These are phyloP conservation scores for Forbesichthys papilliferus DNA, from an alignment of 2,113 vertebrate species.

Conservation along the genomic window DNA sequence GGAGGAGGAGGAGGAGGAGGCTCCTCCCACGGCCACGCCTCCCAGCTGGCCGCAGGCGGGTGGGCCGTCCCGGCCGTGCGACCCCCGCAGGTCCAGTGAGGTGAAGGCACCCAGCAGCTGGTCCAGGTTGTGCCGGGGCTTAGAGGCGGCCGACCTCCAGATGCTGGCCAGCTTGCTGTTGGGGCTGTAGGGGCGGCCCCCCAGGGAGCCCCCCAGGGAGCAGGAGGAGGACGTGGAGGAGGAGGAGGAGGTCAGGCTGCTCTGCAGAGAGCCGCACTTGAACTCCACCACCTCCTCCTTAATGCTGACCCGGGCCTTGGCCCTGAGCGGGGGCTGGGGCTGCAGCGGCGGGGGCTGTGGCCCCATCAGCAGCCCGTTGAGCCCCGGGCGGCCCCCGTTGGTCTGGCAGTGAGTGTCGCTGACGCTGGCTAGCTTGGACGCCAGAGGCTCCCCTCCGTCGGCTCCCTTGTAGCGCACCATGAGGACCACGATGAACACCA, in stretches of 20 bases:
- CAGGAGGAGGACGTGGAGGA: slow-evolving; percentile 74
- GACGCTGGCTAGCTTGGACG: slow-evolving; percentile 79
- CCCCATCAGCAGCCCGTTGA: slow-evolving; percentile 69
- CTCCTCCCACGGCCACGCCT: neutral
- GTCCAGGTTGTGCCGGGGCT: slow-evolving; percentile 85
- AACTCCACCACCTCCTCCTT: slow-evolving; percentile 85
- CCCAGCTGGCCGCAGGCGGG: slow-evolving; percentile 69
- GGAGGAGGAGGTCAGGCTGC: slow-evolving; percentile 88
- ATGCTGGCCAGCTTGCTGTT: slow-evolving; percentile 83
- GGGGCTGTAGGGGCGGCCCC: slow-evolving; percentile 71
- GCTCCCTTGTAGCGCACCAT: slow-evolving; percentile 87
- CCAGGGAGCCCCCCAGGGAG: slow-evolving; percentile 69
- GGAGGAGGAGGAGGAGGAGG: slow-evolving; percentile 3
- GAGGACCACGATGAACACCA: slow-evolving; percentile 92
- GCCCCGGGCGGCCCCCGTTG: slow-evolving; percentile 78
- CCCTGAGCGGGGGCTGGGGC: slow-evolving; percentile 31
- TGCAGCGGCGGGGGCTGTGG: slow-evolving; percentile 25
- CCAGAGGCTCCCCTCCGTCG: slow-evolving; percentile 72
- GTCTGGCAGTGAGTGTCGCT: slow-evolving; percentile 87
- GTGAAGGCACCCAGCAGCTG: slow-evolving; percentile 89
- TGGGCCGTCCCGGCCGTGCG: slow-evolving; percentile 72
- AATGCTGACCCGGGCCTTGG: slow-evolving; percentile 81
- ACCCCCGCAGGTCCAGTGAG: slow-evolving; percentile 87
- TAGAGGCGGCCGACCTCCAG: slow-evolving; percentile 81
- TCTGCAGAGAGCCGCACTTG: slow-evolving; percentile 80